Percentiles rank a stretch among this genome's conserved stretches.
phyloP scores from a whole-genome alignment of 2,797 vertebrate species.

The Channa striata region DNA sequence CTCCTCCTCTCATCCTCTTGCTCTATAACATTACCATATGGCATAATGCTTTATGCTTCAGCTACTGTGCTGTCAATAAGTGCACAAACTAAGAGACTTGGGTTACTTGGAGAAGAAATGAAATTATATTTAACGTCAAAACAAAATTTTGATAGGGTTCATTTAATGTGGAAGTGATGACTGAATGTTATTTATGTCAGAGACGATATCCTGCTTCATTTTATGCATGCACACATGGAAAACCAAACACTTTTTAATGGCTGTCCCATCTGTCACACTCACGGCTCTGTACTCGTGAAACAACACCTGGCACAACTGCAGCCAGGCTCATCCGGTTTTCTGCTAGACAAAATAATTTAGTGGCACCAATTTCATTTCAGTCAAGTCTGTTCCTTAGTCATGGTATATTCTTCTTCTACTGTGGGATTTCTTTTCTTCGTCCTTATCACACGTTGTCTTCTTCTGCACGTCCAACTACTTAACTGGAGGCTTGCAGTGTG shows the following conservation, averaged over 20 bases:
- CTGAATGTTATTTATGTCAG: conserved; percentile 15
- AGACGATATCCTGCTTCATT: conserved; percentile 21
- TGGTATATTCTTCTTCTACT: conserved; percentile 8
- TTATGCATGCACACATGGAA: conserved; percentile 21
- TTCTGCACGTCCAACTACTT: conserved; percentile 32
- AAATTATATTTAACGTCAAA: conserved; percentile 1
- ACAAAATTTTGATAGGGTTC: not conserved
- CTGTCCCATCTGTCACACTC: conserved; percentile 34
- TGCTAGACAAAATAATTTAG: conserved; percentile 18
- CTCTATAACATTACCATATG: conserved; percentile 46
- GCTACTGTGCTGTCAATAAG: not conserved
- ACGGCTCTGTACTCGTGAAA: conserved; percentile 46
- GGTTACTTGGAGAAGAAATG: not conserved
- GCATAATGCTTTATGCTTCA: conserved; percentile 42
- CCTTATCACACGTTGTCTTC: conserved; percentile 10
- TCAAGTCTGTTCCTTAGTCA: conserved; percentile 25
- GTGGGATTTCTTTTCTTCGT: conserved; percentile 11
- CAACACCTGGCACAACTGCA: conserved; percentile 51
- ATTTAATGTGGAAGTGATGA: not conserved
- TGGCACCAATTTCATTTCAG: conserved; percentile 37
- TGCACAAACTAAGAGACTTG: not conserved
- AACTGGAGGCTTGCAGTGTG: conserved; percentile 18
- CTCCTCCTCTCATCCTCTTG: conserved; percentile 6
- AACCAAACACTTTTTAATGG: conserved; percentile 33
- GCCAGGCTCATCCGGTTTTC: conserved; percentile 50